Evolutionary conservation across 2,113 vertebrate species (phyloP), one percentile per base, ranked within the genome.

Genomic region (Alosa alosa): DNA sequence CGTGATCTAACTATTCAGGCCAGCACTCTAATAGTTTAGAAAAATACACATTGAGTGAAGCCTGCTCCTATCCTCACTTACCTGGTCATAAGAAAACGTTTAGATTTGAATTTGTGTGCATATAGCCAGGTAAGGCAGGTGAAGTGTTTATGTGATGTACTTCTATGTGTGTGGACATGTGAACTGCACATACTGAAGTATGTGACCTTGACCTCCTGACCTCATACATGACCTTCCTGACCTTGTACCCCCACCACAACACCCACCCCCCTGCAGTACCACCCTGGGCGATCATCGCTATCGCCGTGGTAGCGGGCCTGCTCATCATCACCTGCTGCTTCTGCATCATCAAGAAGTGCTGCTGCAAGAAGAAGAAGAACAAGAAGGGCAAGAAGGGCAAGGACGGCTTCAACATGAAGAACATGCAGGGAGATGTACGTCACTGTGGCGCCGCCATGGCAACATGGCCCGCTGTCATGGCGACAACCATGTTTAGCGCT

Each of bases 321-420:
- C 95, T 99, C 87, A 90, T 99, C 87, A 95, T 99, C 89, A 97
- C 97, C 91, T 99, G 98, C 92, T 99, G 98, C 94, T 97, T 99
- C 94, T 99, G 98, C 94, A 97, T 99, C 93, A 99, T 98, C 92
- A 99, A 99, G 94, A 99, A 99, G 89, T 99, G 98, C 93, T 99
- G 97, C 94, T 99, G 98, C 91, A 99, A 99, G 95, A 99, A 97
- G 95, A 99, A 98, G 96, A 99, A 99, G 94, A 98, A 96, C 95
- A 99, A 99, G 94, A 99, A 99, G 87, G 95, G 95, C 47, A 96
- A 99, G 93, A 99, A 99, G 90, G 97, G 97, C 86, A 99, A 99
- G 87, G 98, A 98, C 8, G 95, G 95, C 82, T 95, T 96, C 93
- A 96, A 96, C 94, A 99, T 99, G 98, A 99, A 98, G 94, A 97